Evolutionary conservation across 2,113 vertebrate genomes (phyloP).

Genomic region (Apodemus speciosus): DNA sequence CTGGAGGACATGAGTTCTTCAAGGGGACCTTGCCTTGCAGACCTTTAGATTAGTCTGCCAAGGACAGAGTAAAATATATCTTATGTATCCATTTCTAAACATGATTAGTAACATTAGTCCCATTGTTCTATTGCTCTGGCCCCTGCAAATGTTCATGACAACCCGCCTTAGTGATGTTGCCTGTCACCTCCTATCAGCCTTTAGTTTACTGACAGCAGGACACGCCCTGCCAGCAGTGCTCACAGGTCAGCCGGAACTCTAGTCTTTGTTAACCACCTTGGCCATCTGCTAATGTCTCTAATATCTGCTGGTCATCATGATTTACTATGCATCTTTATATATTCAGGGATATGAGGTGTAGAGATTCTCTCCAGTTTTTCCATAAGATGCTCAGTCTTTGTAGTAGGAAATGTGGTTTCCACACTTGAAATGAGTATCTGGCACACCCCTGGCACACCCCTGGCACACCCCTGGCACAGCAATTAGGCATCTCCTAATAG

Average conservation of each 20-base stretch:
- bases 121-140: accelerated
- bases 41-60: neutral
- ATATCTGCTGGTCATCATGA: conserved; percentile 10
- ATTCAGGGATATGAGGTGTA: neutral
- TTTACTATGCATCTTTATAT: neutral
- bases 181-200: neutral
- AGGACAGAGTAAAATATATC: neutral
- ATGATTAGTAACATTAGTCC: neutral
- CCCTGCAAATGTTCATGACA: neutral
- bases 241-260: neutral
- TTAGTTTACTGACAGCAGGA: neutral
- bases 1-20: neutral
- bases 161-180: neutral
- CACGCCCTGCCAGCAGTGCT: neutral
- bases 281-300: neutral
- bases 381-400: conserved; percentile 7
- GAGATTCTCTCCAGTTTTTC: neutral
- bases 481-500: neutral
- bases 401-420: neutral
- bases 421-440: neutral
- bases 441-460: neutral
- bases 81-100: neutral
- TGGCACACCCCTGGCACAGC: neutral
- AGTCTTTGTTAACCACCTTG: neutral
- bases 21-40: neutral